Conservation (phyloP, 2,888 invertebrate species). For the Suillia variegata region DNA sequence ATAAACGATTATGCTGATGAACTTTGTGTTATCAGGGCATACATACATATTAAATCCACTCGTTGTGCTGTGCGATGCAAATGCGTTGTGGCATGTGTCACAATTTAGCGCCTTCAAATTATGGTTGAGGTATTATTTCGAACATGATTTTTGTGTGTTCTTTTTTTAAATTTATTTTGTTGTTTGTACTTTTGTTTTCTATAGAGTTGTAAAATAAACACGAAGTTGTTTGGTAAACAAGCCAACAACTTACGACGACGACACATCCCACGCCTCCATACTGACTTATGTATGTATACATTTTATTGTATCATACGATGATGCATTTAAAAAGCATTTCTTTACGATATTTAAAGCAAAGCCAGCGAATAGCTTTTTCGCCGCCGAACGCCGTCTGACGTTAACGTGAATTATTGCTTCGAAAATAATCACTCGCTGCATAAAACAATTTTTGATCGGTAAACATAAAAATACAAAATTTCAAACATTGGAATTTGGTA, state of each 20-base stretch:
- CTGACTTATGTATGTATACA: too few relatives aligned
- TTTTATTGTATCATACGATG: too few relatives aligned
- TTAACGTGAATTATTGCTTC: conserved; percentile 13
- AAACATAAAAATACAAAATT: background rate
- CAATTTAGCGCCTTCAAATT: too few relatives aligned
- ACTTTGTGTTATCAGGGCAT: conserved; percentile 9
- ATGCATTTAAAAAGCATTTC: background rate
- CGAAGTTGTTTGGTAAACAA: background rate
- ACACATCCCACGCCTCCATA: too few relatives aligned
- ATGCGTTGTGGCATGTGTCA: too few relatives aligned
- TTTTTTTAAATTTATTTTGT: too few relatives aligned
- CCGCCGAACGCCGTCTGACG: background rate
- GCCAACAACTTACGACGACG: background rate
- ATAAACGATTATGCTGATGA: conserved; percentile 14
- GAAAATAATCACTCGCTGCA: conserved; percentile 15
- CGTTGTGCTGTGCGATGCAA: too few relatives aligned
- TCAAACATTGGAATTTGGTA: background rate
- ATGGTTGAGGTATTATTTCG: too few relatives aligned
- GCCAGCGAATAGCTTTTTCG: too few relatives aligned
- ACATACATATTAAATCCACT: conserved; percentile 4
- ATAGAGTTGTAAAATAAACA: background rate
- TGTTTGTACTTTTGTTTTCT: too few relatives aligned
- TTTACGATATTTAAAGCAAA: background rate
- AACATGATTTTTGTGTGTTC: too few relatives aligned
- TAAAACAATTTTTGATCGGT: conserved; percentile 15